Percentiles rank a stretch among this genome's conserved stretches.
Conservation (phyloP, 2,113 vertebrate species). For the Accipiter virgatus region DNA sequence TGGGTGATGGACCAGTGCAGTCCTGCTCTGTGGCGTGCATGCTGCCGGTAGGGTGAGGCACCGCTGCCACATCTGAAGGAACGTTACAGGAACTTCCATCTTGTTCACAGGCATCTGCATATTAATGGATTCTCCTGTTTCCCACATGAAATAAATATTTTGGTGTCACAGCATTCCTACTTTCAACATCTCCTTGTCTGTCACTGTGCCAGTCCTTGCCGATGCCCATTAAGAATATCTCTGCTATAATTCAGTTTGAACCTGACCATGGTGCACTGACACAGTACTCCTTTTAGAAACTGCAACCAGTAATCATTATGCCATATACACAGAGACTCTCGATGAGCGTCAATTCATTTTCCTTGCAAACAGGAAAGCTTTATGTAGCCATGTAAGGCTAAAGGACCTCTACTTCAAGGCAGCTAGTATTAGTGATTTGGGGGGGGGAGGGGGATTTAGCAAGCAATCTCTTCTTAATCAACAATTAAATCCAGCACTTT, state of each 20-base stretch:
- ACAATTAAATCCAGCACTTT: not conserved
- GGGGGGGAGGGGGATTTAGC: fast-evolving
- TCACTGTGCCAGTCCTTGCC: not conserved
- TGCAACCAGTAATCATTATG: not conserved
- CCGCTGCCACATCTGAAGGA: not conserved
- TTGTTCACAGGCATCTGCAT: not conserved
- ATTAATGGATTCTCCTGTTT: not conserved
- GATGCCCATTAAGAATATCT: too few species aligned
- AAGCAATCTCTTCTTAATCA: not conserved
- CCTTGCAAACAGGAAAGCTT: not conserved
- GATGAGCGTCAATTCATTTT: not conserved
- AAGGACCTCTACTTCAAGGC: not conserved
- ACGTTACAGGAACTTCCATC: not conserved
- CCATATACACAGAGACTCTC: too few species aligned
- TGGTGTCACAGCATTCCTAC: not conserved
- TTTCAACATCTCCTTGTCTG: not conserved
- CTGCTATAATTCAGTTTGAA: not conserved
- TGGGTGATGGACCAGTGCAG: not conserved
- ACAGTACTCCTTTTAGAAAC: not conserved
- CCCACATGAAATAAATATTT: not conserved
- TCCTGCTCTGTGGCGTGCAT: not conserved
- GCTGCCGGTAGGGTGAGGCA: not conserved
- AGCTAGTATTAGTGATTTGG: not conserved
- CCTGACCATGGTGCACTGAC: not conserved
- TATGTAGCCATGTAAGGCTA: too few species aligned